A percentile compares a stretch with the other conserved stretches of the same genome.
These are phyloP conservation scores for Stictonetta naevosa DNA, from an alignment of 2,113 vertebrate genomes.

Conservation along the genomic window DNA sequence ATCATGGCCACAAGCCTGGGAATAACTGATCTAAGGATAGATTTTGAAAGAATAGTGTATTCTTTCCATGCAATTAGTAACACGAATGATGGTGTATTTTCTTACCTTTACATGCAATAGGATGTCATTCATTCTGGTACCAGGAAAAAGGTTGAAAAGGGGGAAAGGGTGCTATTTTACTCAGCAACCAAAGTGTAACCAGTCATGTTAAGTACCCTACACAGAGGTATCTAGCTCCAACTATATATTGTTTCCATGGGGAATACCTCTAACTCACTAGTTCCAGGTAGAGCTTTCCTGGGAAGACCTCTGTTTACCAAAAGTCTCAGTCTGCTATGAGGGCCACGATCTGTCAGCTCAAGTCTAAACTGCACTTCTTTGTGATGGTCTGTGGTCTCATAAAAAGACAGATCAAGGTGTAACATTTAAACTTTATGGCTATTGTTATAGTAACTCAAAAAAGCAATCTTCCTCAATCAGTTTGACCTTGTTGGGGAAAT, in stretches of 20 bases:
- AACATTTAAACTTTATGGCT: neutral
- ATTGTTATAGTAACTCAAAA: neutral
- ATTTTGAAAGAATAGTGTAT: neutral
- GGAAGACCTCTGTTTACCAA: neutral
- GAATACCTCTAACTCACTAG: neutral
- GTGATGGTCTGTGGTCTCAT: neutral
- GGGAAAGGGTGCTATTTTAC: neutral
- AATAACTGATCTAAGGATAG: neutral
- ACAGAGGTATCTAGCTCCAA: neutral
- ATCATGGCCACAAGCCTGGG: neutral
- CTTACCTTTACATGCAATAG: neutral
- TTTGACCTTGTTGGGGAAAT: neutral
- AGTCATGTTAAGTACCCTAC: neutral
- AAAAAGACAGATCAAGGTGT: neutral
- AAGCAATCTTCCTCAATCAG: neutral
- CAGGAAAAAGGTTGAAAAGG: neutral
- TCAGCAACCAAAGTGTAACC: neutral
- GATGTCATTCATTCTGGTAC: neutral
- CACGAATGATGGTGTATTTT: rapidly evolving
- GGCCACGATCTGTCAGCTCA: neutral
- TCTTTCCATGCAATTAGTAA: neutral
- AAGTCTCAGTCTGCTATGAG: neutral
- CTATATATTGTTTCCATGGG: neutral
- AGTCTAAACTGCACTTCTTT: neutral
- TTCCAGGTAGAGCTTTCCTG: neutral